A percentile compares a stretch with the other conserved stretches of the same genome.
Evolutionary conservation across 2,888 invertebrate genomes (phyloP).

Genomic region (Synergus laeviventris): DNA sequence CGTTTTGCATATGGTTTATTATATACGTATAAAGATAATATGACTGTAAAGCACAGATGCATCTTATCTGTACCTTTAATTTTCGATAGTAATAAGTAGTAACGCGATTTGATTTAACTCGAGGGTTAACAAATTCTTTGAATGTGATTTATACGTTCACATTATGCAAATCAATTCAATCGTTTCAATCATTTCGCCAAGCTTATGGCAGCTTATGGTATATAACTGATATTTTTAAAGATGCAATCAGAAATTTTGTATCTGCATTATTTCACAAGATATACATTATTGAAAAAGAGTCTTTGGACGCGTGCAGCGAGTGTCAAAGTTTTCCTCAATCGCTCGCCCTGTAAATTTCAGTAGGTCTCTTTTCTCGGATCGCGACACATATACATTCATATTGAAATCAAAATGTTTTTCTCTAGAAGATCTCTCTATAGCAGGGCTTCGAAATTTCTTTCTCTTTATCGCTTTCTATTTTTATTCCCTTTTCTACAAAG

Average conservation of each 20-base stretch:
- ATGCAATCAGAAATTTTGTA: too few relatives aligned
- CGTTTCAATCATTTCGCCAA: background rate
- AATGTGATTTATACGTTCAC: slow-evolving; percentile 3
- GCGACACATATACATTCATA: slow-evolving; percentile 2
- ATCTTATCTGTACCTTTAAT: background rate
- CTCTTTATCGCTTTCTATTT: slow-evolving; percentile 42
- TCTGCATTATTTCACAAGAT: too few relatives aligned
- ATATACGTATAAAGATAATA: background rate
- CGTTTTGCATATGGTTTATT: background rate
- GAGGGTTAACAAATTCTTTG: background rate
- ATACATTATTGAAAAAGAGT: too few relatives aligned
- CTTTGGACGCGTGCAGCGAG: too few relatives aligned
- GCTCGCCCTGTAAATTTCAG: too few relatives aligned
- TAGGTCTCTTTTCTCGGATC: too few relatives aligned
- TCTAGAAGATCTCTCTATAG: background rate
- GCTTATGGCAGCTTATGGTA: too few relatives aligned
- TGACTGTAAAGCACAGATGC: background rate
- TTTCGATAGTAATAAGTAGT: background rate
- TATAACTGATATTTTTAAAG: too few relatives aligned
- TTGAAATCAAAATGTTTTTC: slow-evolving; percentile 5
- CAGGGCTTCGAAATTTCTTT: background rate
- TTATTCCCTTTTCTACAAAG: slow-evolving; percentile 39
- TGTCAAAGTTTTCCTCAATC: too few relatives aligned
- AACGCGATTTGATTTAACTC: too few relatives aligned
- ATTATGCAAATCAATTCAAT: slow-evolving; percentile 14